phyloP scores from a whole-genome alignment of 2,888 invertebrate genomes.

The Polyommatus icarus region DNA sequence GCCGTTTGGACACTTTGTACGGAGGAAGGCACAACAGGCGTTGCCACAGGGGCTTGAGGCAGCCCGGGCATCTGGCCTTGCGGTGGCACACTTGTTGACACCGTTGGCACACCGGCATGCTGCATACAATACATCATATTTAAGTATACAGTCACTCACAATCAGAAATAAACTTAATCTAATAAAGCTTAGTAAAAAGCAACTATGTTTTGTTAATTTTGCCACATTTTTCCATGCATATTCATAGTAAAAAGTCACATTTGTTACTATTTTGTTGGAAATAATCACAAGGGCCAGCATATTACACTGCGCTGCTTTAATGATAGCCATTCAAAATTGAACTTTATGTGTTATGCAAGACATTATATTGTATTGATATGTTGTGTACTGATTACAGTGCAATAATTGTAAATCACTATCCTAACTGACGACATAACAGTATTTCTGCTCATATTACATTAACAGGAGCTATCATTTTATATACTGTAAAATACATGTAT shows the following conservation, averaged over 20 bases:
- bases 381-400: too few relatives aligned
- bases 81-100: conserved; percentile 67
- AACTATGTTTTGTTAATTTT: conserved; percentile 14
- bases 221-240: conserved; percentile 6
- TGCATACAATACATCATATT: conserved; percentile 45
- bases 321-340: background rate
- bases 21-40: conserved; percentile 48
- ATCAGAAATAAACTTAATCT: conserved; percentile 34
- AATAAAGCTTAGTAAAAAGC: conserved; percentile 27
- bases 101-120: conserved; percentile 70
- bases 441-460: background rate
- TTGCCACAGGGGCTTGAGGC: conserved; percentile 53
- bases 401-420: too few relatives aligned
- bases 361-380: background rate
- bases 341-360: background rate
- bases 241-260: background rate
- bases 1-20: conserved; percentile 45
- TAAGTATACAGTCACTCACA: background rate
- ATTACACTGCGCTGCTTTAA: background rate
- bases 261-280: background rate
- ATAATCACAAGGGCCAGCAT: background rate
- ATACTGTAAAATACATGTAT: background rate
- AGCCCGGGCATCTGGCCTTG: conserved; percentile 55
- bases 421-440: background rate
- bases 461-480: background rate